Base-by-base conservation (phyloP, 2,888 invertebrate genomes). In the Nycteola revayana region DNA sequence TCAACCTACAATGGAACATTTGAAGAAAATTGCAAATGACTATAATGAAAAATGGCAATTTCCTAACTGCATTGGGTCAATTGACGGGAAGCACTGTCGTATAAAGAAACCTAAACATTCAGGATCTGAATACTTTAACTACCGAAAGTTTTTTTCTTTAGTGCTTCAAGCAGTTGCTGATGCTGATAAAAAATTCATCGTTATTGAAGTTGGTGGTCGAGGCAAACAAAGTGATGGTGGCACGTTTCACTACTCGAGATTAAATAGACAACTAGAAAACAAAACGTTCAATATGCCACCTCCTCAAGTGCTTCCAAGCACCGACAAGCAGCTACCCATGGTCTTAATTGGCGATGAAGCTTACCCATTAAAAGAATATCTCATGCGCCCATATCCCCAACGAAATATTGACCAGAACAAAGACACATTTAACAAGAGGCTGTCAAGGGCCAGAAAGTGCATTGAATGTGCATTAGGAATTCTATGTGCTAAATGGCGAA, bases 401-500 rank as follows among this genome's bases (percentile, higher is more conserved):
- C 33, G 41, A 26, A 25, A 36, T 3, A n/a, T 38, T 0, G 9
- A 25, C 10, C 9, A 23, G n/a, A n/a, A n/a, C n/a, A n/a, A n/a
- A 17, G 36, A 28, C 4, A 35, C 32, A 23, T 57, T 47, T 20
- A 57, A 57, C 30, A 39, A 42, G 1, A 35, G 44, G 2, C 24
- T 57, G 7, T 46, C 48, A 23, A 11, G 36, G 7, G 50, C 55
- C 0, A 42, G 55, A 10, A 25, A 48, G 1, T 26, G 47, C 0
- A 36, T 57, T 2, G 57, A 57, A 33, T 45, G 43, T 18, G 52
- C 55, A 3, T 57, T 55, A 25, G 50, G 50, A 25, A 57, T 59
- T 7, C 27, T 58, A 7, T 49, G 56, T 10, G 60, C 55, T 24
- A 60, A 53, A 24, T 68, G 68, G 52, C 27, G 44, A 22, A 36